Conservation (phyloP, 2,113 vertebrate genomes). For the Mus musculus region GRCm39 chr4:144115001-144115500, state of each 20-base stretch:
- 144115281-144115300: no score
- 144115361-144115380: background rate
- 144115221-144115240: background rate
- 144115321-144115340: no score
- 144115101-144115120: background rate
- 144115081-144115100: background rate
- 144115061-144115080: background rate
- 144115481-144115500: background rate
- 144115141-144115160: background rate
- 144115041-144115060: background rate
- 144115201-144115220: background rate
- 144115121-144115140: background rate
- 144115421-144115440: background rate
- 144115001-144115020: background rate
- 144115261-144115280: background rate
- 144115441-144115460: background rate
- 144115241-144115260: background rate
- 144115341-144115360: background rate
- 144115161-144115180: background rate
- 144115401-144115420: background rate
- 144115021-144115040: background rate
- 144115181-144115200: background rate
- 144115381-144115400: background rate
- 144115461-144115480: background rate
- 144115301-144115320: no score